These are phyloP conservation scores for Apodemia hepburni DNA, from an alignment of 2,888 invertebrate species.

Conservation along the genomic window DNA sequence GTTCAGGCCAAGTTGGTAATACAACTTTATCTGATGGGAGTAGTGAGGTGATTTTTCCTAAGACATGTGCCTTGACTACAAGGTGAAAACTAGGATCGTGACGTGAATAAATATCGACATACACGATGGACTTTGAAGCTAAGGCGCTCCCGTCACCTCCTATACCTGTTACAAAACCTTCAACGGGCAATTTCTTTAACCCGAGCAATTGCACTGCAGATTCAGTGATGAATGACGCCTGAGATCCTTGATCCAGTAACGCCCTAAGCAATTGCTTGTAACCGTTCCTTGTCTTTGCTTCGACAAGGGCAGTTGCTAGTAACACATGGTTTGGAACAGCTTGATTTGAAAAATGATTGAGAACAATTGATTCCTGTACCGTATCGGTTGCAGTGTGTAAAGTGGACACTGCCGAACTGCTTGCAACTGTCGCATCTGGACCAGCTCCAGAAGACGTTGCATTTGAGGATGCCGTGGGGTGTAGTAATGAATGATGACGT, in stretches of 20 bases:
- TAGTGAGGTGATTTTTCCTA: background rate
- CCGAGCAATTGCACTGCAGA: background rate
- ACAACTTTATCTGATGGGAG: background rate
- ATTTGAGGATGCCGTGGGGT: background rate
- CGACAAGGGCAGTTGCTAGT: background rate
- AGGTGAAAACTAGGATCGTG: background rate
- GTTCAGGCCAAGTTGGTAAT: background rate
- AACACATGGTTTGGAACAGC: background rate
- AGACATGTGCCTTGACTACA: background rate
- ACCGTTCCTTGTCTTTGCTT: background rate
- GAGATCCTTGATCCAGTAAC: conserved; percentile 5
- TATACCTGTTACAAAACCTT: background rate
- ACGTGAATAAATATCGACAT: background rate
- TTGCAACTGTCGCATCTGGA: background rate
- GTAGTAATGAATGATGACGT: background rate
- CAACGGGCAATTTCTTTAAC: background rate
- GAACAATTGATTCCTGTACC: background rate
- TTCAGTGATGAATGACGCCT: conserved; percentile 9
- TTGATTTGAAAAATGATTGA: background rate
- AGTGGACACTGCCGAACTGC: background rate
- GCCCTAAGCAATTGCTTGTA: background rate
- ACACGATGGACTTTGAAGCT: too few species aligned
- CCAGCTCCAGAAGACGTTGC: conserved; percentile 19
- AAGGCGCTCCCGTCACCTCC: background rate
- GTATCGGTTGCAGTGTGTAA: background rate